Percentiles rank a stretch among this genome's conserved stretches.
Evolutionary conservation across 2,113 vertebrate genomes (phyloP).

Genomic region (Ardeotis arabs): DNA sequence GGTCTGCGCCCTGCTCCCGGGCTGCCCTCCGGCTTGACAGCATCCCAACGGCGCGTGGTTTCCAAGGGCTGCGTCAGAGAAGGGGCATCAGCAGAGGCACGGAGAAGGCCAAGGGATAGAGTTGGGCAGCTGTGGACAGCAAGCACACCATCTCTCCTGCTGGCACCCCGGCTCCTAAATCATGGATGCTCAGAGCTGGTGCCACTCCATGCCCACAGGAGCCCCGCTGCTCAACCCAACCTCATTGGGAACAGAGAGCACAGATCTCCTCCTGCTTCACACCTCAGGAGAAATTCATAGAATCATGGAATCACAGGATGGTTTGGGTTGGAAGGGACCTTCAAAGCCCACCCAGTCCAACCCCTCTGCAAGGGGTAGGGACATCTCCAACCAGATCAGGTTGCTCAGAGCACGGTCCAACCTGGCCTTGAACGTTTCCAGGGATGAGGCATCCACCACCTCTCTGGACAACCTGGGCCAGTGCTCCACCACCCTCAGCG

Average conservation of each 20-base stretch:
- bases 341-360: too few relatives aligned
- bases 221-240: not conserved
- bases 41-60: not conserved
- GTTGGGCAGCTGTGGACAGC: not conserved
- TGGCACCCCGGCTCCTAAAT: not conserved
- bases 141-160: not conserved
- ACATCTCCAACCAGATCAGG: too few relatives aligned
- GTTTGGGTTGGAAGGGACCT: too few relatives aligned
- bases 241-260: fast-evolving
- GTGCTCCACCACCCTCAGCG: too few relatives aligned
- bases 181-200: not conserved
- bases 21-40: not conserved
- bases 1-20: not conserved
- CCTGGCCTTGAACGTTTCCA: too few relatives aligned
- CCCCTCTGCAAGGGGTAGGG: too few relatives aligned
- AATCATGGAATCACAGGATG: too few relatives aligned
- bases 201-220: not conserved
- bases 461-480: too few relatives aligned
- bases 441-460: too few relatives aligned
- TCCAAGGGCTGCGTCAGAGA: not conserved
- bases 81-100: not conserved
- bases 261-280: not conserved
- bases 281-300: not conserved
- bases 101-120: not conserved
- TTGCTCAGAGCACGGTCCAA: too few relatives aligned